phyloP scores from a whole-genome alignment of 2,888 invertebrate genomes.

The Eustalomyia histrio region DNA sequence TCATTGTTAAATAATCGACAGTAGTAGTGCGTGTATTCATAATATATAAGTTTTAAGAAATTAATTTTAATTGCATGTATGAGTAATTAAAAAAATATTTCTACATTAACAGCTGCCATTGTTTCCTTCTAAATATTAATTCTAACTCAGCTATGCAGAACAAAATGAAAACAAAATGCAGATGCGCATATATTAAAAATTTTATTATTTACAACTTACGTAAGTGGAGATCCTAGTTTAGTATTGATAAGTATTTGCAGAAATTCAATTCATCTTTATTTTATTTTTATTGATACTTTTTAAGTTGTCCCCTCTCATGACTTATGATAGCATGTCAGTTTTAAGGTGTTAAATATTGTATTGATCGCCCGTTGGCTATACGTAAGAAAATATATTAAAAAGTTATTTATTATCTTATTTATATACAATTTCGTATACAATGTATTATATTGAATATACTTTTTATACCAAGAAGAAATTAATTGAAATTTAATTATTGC shows the following conservation, averaged over 20 bases:
- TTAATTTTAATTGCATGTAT: no score
- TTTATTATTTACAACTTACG: background rate
- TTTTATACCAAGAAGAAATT: constrained; percentile 2
- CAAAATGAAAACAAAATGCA: constrained; percentile 33
- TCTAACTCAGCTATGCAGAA: constrained; percentile 39
- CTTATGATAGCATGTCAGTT: constrained; percentile 50
- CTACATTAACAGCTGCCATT: background rate
- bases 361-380: constrained; percentile 43
- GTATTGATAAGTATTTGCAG: background rate
- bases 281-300: constrained; percentile 1
- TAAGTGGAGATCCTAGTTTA: background rate
- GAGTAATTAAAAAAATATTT: no score
- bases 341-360: constrained; percentile 58
- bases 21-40: no score
- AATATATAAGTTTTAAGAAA: no score
- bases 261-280: background rate
- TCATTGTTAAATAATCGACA: no score
- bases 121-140: constrained; percentile 1
- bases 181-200: constrained; percentile 49
- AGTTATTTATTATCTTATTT: constrained; percentile 26
- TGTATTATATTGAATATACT: background rate
- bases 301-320: background rate
- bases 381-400: constrained; percentile 15
- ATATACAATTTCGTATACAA: constrained; percentile 15
- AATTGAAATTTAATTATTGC: constrained; percentile 31